Conservation (phyloP, 2,888 invertebrate genomes). For the Cordilura impudica region DNA sequence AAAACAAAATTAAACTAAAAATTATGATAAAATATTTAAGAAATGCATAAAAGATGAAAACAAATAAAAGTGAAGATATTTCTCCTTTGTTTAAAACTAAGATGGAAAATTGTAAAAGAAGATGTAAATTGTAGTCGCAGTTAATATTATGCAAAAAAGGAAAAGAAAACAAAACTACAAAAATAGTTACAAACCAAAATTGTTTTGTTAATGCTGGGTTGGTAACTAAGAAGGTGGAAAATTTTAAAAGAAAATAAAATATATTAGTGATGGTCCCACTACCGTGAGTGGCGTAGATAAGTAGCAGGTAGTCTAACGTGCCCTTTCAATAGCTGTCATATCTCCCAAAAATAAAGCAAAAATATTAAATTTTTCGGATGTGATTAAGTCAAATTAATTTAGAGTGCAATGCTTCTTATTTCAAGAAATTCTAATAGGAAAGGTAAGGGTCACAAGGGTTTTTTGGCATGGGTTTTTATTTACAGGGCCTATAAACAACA, state of each 20-base stretch:
- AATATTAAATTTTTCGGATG: too few relatives aligned
- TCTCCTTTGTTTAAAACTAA: constrained; percentile 9
- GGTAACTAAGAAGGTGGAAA: not conserved
- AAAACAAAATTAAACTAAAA: not conserved
- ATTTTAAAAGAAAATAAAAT: not conserved
- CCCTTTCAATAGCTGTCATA: too few relatives aligned
- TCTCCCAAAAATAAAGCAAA: too few relatives aligned
- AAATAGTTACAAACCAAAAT: too few relatives aligned
- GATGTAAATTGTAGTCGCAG: not conserved
- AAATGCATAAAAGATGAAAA: constrained; percentile 25
- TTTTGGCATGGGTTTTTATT: too few relatives aligned
- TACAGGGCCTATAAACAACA: too few relatives aligned
- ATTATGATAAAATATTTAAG: constrained; percentile 36
- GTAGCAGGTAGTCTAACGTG: not conserved
- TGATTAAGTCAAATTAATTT: too few relatives aligned
- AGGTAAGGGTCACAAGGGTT: too few relatives aligned
- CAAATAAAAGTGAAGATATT: constrained; percentile 3
- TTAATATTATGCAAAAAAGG: not conserved
- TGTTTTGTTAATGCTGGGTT: not conserved
- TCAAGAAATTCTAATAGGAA: too few relatives aligned
- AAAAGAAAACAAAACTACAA: too few relatives aligned
- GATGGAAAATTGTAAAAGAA: not conserved
- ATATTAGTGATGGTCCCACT: not conserved
- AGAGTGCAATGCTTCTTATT: too few relatives aligned
- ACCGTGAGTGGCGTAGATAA: too few relatives aligned